Base-by-base conservation (phyloP, 2,888 invertebrate species). In the Pocota personata region DNA sequence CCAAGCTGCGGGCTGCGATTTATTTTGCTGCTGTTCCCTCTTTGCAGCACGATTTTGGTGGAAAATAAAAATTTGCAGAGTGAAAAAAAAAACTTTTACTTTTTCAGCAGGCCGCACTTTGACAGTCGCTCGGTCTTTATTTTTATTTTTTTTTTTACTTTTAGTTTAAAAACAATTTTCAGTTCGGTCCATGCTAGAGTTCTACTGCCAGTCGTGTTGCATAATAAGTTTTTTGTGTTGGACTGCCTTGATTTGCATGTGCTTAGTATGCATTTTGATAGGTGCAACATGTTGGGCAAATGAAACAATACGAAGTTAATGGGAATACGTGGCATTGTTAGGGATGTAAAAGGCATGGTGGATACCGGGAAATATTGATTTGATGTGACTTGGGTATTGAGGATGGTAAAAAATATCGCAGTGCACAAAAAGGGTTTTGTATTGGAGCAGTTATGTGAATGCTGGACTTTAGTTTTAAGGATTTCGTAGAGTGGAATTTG, bases 171-270 rank as follows among this genome's bases (percentile, higher is more conserved):
- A 14, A 35, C 5, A 66, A 66, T n/a, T 3, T 40, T 24, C 19
- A 24, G 14, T 48, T n/a, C 24, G 19, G 58, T 60, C 50, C 50
- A 60, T 43, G 71, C 19, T 69, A 24, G 32, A 66, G 58, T 27
- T 52, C 48, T 71, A 30, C 46, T 78, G 46, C 43, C 55, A 78
- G 69, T 82, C 71, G 64, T 64, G 73, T 84, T 75, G 73, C 79
- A 79, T 69, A 84, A 79, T 69, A 57, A 62, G 24, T 48, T 52
- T 50, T 52, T n/a, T 35, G 14, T 46, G 58, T 32, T 32, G 35
- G 69, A 84, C 75, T 84, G 64, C 79, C 73, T 62, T 55, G 43
- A 79, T 79, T 84, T 84, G 83, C 79, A 79, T 84, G 40, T 24
- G 64, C 69, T 55, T 16, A n/a, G 72, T 43, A 58, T 52, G 72